Evolutionary conservation across 1,140 invertebrate genomes (phyloP).

Genomic region (Zaprionus kolodkinae): DNA sequence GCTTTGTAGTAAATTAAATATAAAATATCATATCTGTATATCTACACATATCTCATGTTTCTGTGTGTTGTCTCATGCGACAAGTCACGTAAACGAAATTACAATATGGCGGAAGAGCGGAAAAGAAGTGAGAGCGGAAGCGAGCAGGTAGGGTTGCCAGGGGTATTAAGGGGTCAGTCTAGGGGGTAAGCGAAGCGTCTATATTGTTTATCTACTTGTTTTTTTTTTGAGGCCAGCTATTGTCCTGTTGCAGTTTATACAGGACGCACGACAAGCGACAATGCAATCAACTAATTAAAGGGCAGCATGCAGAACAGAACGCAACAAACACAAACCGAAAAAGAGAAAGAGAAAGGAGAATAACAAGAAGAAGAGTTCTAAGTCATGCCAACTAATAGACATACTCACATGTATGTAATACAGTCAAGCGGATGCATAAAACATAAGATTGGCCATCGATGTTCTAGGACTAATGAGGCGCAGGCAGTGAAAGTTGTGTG

Average conservation of each 20-base stretch:
- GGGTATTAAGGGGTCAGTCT: too few species aligned
- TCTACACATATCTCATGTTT: background rate
- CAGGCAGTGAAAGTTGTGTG: slow-evolving; percentile 65
- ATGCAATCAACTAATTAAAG: slow-evolving; percentile 78
- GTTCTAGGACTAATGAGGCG: slow-evolving; percentile 51
- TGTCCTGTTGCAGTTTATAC: slow-evolving; percentile 25
- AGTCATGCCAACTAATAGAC: slow-evolving; percentile 41
- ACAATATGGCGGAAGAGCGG: background rate
- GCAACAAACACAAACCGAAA: slow-evolving; percentile 24
- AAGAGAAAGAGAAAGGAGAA: background rate
- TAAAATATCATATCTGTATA: background rate
- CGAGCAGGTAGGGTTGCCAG: background rate
- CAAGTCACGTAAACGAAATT: slow-evolving; percentile 14
- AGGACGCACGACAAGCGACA: slow-evolving; percentile 46
- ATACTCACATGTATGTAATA: slow-evolving; percentile 47
- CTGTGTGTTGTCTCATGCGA: slow-evolving; percentile 2
- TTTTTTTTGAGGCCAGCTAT: slow-evolving; percentile 24
- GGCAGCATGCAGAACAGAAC: slow-evolving; percentile 59
- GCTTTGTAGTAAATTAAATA: background rate
- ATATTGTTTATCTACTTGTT: slow-evolving; percentile 7
- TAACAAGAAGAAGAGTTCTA: slow-evolving; percentile 1
- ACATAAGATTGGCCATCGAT: slow-evolving; percentile 40
- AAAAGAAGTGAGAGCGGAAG: background rate
- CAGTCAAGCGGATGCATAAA: slow-evolving; percentile 35
- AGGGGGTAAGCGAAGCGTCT: slow-evolving; percentile 1